These are phyloP conservation scores for Esox lucius DNA, from an alignment of 2,797 vertebrate genomes.

Conservation along the genomic window DNA sequence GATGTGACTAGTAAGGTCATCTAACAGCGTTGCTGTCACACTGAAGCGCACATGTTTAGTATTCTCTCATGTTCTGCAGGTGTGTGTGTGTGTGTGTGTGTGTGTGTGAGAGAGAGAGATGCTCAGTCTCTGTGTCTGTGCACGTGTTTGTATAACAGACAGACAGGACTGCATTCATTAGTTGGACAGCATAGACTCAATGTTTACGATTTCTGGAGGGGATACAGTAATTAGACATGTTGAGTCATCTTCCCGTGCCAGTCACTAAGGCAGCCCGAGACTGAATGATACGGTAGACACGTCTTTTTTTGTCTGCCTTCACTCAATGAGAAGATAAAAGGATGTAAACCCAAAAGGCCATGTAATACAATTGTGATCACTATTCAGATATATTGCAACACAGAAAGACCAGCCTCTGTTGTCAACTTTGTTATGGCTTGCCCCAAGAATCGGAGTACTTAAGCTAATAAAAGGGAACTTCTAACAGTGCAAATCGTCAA, in stretches of 20 bases:
- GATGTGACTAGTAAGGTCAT: conserved; percentile 49
- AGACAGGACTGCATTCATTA: background rate
- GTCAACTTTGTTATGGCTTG: conserved; percentile 7
- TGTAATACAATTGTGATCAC: background rate
- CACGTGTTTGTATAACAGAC: background rate
- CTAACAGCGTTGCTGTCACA: conserved; percentile 29
- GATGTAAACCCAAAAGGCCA: background rate
- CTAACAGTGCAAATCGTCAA: conserved; percentile 22
- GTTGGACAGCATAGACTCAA: background rate
- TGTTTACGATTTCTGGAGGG: background rate
- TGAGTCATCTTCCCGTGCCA: background rate
- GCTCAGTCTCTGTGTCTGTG: background rate
- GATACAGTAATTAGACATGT: background rate
- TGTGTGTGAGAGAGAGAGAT: background rate
- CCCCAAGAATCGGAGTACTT: conserved; percentile 17
- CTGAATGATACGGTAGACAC: background rate
- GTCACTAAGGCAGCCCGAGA: background rate
- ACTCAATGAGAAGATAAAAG: background rate
- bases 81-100: conserved; percentile 3
- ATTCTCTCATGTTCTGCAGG: background rate
- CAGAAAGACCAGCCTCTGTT: background rate
- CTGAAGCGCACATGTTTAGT: background rate
- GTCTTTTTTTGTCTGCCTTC: background rate
- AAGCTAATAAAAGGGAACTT: conserved; percentile 24
- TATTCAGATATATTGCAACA: background rate